Percentiles rank a stretch among this genome's conserved stretches.
Conservation (phyloP, 2,797 vertebrate species). For the Pipistrellus kuhlii region DNA sequence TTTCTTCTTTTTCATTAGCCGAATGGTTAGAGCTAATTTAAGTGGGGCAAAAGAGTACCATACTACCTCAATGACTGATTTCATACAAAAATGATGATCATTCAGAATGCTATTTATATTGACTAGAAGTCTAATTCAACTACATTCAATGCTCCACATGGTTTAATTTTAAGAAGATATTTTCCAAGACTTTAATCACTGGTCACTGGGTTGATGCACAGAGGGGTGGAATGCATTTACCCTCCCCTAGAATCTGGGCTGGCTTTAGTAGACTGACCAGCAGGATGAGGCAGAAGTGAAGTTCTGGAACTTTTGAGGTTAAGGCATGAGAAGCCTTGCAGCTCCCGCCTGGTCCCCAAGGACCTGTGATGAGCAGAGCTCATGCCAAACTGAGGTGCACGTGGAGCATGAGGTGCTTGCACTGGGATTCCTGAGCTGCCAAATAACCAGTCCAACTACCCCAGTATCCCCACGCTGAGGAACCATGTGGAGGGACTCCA, state of each 20-base stretch:
- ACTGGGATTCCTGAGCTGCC: background rate
- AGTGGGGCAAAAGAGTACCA: background rate
- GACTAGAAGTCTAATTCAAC: slow-evolving; percentile 14
- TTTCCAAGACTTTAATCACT: slow-evolving; percentile 51
- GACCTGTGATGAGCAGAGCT: background rate
- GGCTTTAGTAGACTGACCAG: background rate
- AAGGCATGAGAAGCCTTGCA: background rate
- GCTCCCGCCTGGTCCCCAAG: background rate
- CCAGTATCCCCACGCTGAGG: background rate
- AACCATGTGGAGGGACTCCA: background rate
- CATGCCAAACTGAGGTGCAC: accelerated
- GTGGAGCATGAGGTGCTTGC: background rate
- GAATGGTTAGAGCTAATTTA: background rate
- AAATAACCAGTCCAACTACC: background rate
- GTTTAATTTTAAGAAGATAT: slow-evolving; percentile 7
- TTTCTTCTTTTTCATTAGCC: background rate
- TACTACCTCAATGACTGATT: background rate
- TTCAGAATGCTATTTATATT: background rate
- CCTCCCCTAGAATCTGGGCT: no score
- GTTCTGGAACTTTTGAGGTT: background rate
- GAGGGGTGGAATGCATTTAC: no score
- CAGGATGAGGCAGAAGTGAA: background rate
- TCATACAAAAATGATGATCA: background rate
- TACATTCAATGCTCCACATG: background rate
- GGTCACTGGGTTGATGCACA: background rate